Conservation (phyloP, 2,888 invertebrate species). For the Campoletis raptor region DNA sequence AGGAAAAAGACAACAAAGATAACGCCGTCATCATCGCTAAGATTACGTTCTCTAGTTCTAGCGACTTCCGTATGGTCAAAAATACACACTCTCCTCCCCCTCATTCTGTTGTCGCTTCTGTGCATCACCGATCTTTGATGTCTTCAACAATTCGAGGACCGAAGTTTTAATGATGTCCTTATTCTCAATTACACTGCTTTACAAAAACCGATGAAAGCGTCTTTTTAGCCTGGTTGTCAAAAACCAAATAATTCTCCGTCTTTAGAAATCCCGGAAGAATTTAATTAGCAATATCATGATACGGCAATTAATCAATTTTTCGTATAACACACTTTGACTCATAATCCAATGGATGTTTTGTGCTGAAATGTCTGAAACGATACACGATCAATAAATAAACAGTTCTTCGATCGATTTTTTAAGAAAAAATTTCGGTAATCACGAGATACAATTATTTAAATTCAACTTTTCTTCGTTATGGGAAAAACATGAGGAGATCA, state of each 20-base stretch:
- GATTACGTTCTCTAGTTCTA: conserved; percentile 66
- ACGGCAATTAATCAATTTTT: not conserved
- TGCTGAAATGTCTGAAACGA: not conserved
- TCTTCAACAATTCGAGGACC: not conserved
- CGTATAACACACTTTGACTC: not conserved
- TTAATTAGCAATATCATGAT: not conserved
- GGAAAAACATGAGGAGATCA: not conserved
- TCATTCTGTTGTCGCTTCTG: conserved; percentile 12
- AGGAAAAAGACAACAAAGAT: conserved; percentile 58
- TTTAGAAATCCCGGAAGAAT: not conserved
- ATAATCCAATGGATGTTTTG: too few relatives aligned
- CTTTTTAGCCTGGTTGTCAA: not conserved
- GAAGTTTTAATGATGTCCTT: not conserved
- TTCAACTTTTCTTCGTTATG: not conserved
- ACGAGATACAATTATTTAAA: not conserved
- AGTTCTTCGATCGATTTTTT: not conserved
- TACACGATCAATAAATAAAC: not conserved
- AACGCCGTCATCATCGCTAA: conserved; percentile 72
- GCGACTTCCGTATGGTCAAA: conserved; percentile 34
- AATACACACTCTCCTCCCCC: not conserved
- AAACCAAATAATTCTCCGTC: not conserved
- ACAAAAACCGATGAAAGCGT: not conserved
- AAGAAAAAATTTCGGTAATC: not conserved
- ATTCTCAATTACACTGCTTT: not conserved
- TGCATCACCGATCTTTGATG: conserved; percentile 39